Evolutionary conservation across 2,888 invertebrate genomes (phyloP).

Genomic region (Netelia virgata): DNA sequence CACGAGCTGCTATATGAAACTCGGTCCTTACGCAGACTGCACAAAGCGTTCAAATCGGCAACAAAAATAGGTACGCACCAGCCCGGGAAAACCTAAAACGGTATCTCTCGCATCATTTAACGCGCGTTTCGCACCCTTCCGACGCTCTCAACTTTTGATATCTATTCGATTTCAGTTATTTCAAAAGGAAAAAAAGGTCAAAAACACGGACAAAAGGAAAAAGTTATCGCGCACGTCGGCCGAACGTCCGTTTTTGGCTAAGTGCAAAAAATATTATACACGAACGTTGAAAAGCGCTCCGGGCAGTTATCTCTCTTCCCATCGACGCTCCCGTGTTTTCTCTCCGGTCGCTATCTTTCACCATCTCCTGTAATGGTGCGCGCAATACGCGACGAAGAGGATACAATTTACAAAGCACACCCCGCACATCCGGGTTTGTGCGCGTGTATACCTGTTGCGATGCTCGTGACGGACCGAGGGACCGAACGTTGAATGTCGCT

Average conservation of each 20-base stretch:
- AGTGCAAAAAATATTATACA: slow-evolving; percentile 4
- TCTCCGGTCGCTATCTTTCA: neutral
- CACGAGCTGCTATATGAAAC: too few relatives aligned
- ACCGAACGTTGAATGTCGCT: slow-evolving; percentile 40
- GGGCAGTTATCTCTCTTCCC: slow-evolving; percentile 4
- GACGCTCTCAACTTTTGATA: neutral
- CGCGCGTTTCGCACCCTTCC: neutral
- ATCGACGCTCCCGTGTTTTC: neutral
- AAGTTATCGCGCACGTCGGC: neutral
- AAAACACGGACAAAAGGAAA: neutral
- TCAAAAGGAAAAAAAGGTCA: neutral
- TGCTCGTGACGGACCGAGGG: slow-evolving; percentile 21
- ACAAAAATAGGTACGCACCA: neutral
- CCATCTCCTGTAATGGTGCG: neutral
- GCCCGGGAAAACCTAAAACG: neutral
- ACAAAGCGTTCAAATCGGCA: too few relatives aligned
- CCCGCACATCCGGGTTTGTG: slow-evolving; percentile 8
- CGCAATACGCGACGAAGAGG: too few relatives aligned
- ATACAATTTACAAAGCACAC: slow-evolving; percentile 6
- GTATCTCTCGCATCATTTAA: neutral
- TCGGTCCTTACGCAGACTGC: too few relatives aligned
- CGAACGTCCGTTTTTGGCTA: neutral
- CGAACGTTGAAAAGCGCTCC: slow-evolving; percentile 2
- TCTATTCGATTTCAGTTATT: neutral
- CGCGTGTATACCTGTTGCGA: slow-evolving; percentile 44